phyloP scores from a whole-genome alignment of 2,797 vertebrate species.

The Setipinna tenuifilis region DNA sequence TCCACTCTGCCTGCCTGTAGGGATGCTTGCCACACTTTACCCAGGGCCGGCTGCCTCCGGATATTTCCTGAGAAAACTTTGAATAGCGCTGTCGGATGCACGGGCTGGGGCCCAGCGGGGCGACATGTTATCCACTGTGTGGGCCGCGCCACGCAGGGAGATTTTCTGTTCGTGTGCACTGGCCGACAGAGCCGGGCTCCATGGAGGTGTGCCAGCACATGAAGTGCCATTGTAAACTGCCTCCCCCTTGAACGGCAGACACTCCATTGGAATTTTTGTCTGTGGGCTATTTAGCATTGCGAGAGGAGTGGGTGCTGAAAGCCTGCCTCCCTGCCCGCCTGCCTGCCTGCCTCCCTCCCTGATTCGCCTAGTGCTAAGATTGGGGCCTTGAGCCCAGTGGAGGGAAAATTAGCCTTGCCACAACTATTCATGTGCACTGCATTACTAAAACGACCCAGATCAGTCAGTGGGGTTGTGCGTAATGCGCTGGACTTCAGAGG shows the following conservation, averaged over 20 bases:
- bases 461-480: neutral
- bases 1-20: neutral
- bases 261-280: neutral
- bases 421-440: constrained; percentile 12
- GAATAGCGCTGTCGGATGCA: neutral
- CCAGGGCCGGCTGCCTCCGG: neutral
- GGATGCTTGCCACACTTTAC: neutral
- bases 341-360: neutral
- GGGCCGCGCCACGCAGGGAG: neutral
- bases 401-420: constrained; percentile 3
- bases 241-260: neutral
- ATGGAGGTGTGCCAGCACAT: neutral
- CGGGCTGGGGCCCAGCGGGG: neutral
- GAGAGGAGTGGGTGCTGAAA: neutral
- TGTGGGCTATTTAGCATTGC: neutral
- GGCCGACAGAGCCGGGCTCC: neutral
- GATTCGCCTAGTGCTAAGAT: neutral
- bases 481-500: neutral
- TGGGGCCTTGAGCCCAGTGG: neutral
- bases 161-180: constrained; percentile 5
- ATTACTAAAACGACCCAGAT: constrained; percentile 8
- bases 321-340: neutral
- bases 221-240: neutral
- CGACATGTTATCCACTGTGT: constrained; percentile 18
- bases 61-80: neutral